A percentile compares a stretch with the other conserved stretches of the same genome.
These are phyloP conservation scores for Papilio protenor DNA, from an alignment of 2,888 invertebrate genomes.

Conservation along the genomic window DNA sequence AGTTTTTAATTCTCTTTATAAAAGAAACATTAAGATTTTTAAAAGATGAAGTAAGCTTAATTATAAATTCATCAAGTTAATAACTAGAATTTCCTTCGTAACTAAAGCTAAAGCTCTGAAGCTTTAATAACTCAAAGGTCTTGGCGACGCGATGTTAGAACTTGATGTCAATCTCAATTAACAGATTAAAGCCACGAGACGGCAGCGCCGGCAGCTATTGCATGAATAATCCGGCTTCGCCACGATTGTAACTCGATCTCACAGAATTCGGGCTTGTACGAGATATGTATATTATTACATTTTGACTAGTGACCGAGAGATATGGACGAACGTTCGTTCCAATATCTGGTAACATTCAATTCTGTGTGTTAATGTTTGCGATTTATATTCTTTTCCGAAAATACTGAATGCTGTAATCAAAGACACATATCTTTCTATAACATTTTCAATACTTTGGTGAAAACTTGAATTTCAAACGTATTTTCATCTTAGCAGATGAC, in stretches of 20 bases:
- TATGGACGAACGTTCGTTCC: not conserved
- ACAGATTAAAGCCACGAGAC: not conserved
- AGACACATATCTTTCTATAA: no score
- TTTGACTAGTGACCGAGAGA: not conserved
- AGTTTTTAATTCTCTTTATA: not conserved
- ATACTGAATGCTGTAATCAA: no score
- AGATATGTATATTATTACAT: not conserved
- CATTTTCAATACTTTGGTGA: no score
- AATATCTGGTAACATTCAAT: no score
- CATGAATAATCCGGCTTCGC: not conserved
- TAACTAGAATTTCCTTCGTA: not conserved
- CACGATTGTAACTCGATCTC: not conserved
- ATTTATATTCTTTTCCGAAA: no score
- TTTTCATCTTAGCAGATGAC: no score
- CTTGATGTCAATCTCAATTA: not conserved
- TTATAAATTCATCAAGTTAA: not conserved
- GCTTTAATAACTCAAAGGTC: not conserved
- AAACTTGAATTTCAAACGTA: no score
- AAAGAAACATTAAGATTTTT: not conserved
- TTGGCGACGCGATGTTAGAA: not conserved
- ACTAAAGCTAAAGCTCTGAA: slow-evolving; percentile 1
- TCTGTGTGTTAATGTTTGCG: no score
- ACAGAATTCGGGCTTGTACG: not conserved
- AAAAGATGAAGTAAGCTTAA: not conserved
- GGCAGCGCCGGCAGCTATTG: not conserved